Base-by-base conservation (phyloP, 2,797 vertebrate species). In the Rhodeus uyekii region DNA sequence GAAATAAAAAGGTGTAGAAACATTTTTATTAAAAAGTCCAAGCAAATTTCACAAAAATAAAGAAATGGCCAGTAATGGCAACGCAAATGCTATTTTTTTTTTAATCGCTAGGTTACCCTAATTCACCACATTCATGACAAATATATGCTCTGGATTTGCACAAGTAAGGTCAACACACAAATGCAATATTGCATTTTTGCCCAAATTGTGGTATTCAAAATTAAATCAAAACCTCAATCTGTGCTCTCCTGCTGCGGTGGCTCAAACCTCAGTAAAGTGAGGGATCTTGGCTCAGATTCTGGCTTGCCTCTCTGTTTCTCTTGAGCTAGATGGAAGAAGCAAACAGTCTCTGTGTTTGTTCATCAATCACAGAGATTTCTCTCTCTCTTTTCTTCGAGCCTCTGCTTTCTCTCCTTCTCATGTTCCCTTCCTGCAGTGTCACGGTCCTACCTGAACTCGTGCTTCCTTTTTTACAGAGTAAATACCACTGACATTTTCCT, bases 401-500 rank as follows among this genome's bases (percentile, higher is more conserved):
- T 16, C 58, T 63, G 13, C 50, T 61, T 83, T 61, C 32, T 34
- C 27, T 83, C 34, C 48, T 65, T 42, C 55, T 78, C 19, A 44
- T 12, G 69, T 79, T 63, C 44, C 83, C 19, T 48, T 60, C 65
- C 64, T 67, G 50, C 42, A 67, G 72, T 77, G 77, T 81, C 78
- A 55, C 61, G 55, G 24, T 55, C 61, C 22, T 82, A 53, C 69
- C 67, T 4, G 27, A 61, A 71, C 29, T 76, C 58, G 48, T 42
- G 44, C 67, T 67, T 82, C 64, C 68, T 80, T 81, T n/a, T 82
- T 64, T 39, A 69, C 60, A 78, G 39, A 75, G 84, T 78, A 85
- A 85, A 85, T 78, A 85, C 27, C 39, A 78, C 50, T 85, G 80
- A 73, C 80, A 73, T 85, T 82, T 78, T 44, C 65, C 65, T 42